Conservation (phyloP, 2,888 invertebrate genomes). For the Pheosia gnoma region DNA sequence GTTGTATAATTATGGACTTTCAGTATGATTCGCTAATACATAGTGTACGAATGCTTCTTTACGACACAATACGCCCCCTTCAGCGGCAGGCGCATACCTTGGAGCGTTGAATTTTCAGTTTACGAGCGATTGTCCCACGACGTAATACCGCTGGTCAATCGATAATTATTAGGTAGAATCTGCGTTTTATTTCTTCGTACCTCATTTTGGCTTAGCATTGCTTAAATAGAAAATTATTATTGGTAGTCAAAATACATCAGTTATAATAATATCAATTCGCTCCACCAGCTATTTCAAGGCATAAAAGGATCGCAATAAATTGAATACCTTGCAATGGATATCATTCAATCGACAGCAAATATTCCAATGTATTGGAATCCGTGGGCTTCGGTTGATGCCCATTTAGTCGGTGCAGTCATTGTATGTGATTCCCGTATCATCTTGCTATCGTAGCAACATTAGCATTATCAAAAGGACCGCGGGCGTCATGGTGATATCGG, state of each 20-base stretch:
- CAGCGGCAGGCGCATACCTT: slow-evolving; percentile 31
- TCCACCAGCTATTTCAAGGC: slow-evolving; percentile 18
- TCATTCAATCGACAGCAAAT: slow-evolving; percentile 58
- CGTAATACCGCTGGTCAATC: slow-evolving; percentile 33
- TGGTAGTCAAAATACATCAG: too few species aligned
- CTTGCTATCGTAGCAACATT: slow-evolving; percentile 73
- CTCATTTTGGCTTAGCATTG: background rate
- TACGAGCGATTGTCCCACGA: slow-evolving; percentile 59
- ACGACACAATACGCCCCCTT: slow-evolving; percentile 44
- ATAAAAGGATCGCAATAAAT: slow-evolving; percentile 54
- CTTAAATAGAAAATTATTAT: background rate
- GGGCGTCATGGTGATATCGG: slow-evolving; percentile 76
- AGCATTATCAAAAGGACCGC: slow-evolving; percentile 82
- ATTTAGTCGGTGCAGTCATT: slow-evolving; percentile 70
- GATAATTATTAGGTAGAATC: slow-evolving; percentile 50
- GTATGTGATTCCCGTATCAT: slow-evolving; percentile 73
- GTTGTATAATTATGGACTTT: slow-evolving; percentile 57
- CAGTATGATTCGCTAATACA: slow-evolving; percentile 54
- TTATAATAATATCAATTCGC: slow-evolving; percentile 15
- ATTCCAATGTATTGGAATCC: slow-evolving; percentile 60
- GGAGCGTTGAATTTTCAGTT: slow-evolving; percentile 56
- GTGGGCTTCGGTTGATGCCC: slow-evolving; percentile 62
- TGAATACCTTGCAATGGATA: slow-evolving; percentile 55
- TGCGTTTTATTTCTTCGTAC: slow-evolving; percentile 17
- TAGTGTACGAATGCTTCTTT: slow-evolving; percentile 51